These are phyloP conservation scores for Muntiacus muntjak DNA, from an alignment of 2,113 vertebrate genomes.

Conservation along the genomic window DNA sequence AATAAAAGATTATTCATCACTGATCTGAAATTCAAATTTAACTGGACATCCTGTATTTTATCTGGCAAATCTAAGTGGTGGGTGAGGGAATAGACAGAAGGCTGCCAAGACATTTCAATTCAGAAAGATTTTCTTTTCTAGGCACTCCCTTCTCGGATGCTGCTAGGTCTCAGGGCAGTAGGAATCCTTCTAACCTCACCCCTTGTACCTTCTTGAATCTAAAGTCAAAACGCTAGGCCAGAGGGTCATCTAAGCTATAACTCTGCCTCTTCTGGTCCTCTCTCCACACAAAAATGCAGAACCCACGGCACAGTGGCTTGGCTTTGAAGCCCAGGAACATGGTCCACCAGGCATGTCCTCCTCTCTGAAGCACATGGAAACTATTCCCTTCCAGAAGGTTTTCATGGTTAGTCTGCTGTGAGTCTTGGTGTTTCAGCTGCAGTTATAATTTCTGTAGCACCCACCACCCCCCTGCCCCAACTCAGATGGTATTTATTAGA, in stretches of 20 bases:
- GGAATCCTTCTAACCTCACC: background rate
- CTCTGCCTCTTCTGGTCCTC: background rate
- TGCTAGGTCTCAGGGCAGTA: background rate
- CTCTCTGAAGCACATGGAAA: conserved; percentile 85
- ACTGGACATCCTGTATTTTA: background rate
- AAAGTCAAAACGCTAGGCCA: background rate
- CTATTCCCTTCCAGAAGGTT: conserved; percentile 84
- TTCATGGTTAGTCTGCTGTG: conserved; percentile 80
- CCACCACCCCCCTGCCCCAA: conserved; percentile 37
- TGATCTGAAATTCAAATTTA: background rate
- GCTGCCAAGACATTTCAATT: background rate
- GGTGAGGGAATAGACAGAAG: too few species aligned
- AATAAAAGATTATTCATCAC: background rate
- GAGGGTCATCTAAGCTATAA: background rate
- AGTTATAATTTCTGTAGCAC: conserved; percentile 56
- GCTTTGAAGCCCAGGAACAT: conserved; percentile 85
- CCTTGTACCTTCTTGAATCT: background rate
- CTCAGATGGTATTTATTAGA: conserved; percentile 81
- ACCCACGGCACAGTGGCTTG: conserved; percentile 80
- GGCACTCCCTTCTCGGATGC: background rate
- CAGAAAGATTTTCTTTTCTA: background rate
- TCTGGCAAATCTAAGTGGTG: background rate
- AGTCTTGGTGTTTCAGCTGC: conserved; percentile 74
- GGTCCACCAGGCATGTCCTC: conserved; percentile 74
- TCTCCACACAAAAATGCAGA: conserved; percentile 71